Conservation (phyloP, 2,797 vertebrate species). For the Melanotaenia maccullochi region DNA sequence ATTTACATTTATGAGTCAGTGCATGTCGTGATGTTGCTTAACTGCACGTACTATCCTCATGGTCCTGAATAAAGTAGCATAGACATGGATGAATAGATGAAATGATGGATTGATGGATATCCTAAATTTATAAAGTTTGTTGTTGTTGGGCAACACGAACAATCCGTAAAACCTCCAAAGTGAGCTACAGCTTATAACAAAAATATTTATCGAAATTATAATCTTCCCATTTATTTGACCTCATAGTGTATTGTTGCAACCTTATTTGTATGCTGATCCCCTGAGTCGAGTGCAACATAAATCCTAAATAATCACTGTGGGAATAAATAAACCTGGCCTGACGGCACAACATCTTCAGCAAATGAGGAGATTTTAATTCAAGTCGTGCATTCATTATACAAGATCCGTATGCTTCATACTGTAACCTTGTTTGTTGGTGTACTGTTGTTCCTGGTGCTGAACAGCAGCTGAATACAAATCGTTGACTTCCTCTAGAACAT, state of each 20-base stretch:
- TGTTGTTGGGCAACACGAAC: neutral
- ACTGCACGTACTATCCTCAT: no score
- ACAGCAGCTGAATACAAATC: constrained; percentile 53
- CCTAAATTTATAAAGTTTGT: no score
- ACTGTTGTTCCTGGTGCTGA: constrained; percentile 34
- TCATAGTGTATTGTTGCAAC: constrained; percentile 32
- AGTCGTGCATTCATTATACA: constrained; percentile 43
- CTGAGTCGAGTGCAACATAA: constrained; percentile 31
- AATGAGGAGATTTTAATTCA: constrained; percentile 52
- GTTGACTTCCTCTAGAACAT: constrained; percentile 32
- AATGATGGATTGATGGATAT: neutral
- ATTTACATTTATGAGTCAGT: no score
- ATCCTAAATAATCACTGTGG: constrained; percentile 34
- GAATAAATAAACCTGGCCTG: constrained; percentile 43
- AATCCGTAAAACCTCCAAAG: neutral
- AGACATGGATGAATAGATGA: neutral
- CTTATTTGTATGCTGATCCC: constrained; percentile 36
- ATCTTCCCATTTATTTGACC: constrained; percentile 13
- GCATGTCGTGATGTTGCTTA: no score
- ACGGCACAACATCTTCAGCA: constrained; percentile 50
- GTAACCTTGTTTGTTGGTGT: constrained; percentile 54
- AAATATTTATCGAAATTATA: constrained; percentile 15
- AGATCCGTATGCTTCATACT: constrained; percentile 41
- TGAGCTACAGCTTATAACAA: neutral
- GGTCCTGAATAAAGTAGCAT: neutral